Percentiles rank a stretch among this genome's conserved stretches.
phyloP scores from a whole-genome alignment of 2,888 invertebrate genomes.

The Siphlonurus alternatus region DNA sequence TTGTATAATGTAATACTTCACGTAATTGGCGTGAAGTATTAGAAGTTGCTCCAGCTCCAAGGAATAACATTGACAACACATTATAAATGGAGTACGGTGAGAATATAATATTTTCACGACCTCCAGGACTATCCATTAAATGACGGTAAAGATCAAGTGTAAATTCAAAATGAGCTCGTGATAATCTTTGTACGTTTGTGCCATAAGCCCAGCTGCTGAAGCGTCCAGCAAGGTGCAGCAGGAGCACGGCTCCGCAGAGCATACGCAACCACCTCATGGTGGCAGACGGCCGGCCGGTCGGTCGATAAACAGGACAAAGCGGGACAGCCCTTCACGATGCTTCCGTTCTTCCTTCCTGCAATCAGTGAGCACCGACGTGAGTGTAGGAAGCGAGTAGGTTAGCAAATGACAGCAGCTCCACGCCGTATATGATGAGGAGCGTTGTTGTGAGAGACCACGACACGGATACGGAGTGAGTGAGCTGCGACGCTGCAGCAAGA shows the following conservation, averaged over 20 bases:
- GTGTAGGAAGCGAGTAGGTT: too few relatives aligned
- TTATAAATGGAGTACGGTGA: constrained; percentile 18
- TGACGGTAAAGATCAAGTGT: constrained; percentile 18
- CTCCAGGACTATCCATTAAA: constrained; percentile 15
- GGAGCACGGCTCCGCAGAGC: neutral
- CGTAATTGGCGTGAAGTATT: constrained; percentile 18
- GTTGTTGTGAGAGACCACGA: neutral
- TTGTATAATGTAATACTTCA: constrained; percentile 18
- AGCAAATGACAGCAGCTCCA: neutral
- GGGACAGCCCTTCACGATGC: neutral
- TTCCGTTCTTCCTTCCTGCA: neutral
- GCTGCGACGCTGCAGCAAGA: neutral
- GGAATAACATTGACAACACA: constrained; percentile 20
- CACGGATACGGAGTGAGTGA: neutral
- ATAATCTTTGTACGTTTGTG: constrained; percentile 14
- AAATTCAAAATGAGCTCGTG: constrained; percentile 21
- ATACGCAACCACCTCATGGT: neutral
- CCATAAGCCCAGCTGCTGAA: constrained; percentile 3
- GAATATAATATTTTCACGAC: constrained; percentile 17
- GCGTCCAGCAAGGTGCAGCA: neutral
- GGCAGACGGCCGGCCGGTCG: too few relatives aligned
- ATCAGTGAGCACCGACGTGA: too few relatives aligned
- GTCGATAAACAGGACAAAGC: too few relatives aligned
- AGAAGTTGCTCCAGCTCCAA: constrained; percentile 19
- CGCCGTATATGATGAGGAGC: neutral